These are phyloP conservation scores for Argyra leucocephala DNA, from an alignment of 2,888 invertebrate species.

Conservation along the genomic window DNA sequence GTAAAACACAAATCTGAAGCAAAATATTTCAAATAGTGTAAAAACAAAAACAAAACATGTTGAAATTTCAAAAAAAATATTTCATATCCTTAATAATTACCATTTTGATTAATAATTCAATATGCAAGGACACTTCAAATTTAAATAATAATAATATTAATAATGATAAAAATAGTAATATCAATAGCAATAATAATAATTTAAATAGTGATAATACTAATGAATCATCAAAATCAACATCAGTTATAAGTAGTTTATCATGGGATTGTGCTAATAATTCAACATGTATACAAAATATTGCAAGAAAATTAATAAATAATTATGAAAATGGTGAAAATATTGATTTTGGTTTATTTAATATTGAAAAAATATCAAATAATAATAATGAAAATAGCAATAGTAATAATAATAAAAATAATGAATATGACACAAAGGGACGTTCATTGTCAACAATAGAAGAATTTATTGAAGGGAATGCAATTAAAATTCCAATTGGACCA, in stretches of 20 bases:
- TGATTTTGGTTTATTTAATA: constrained; percentile 48
- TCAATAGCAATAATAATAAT: not conserved
- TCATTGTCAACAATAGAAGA: constrained; percentile 34
- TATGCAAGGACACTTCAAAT: not conserved
- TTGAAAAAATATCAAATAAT: constrained; percentile 45
- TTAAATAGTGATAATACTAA: not conserved
- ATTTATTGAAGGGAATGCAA: constrained; percentile 38
- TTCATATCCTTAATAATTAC: not conserved
- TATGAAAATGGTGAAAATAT: constrained; percentile 48
- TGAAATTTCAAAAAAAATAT: not conserved
- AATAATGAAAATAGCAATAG: constrained; percentile 25
- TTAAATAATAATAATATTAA: not conserved
- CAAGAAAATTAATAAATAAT: constrained; percentile 46
- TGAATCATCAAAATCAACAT: not conserved
- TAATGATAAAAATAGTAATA: not conserved
- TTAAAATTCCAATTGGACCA: constrained; percentile 40
- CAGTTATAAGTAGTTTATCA: constrained; percentile 34
- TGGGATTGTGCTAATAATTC: constrained; percentile 53
- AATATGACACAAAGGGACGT: constrained; percentile 26
- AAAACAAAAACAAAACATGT: not conserved
- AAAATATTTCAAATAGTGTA: too few relatives aligned
- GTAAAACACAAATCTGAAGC: not conserved
- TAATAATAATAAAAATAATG: constrained; percentile 16
- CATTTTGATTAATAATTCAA: not conserved
- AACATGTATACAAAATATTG: constrained; percentile 49